phyloP scores from a whole-genome alignment of 2,113 vertebrate species.

The Oryzias woworae region DNA sequence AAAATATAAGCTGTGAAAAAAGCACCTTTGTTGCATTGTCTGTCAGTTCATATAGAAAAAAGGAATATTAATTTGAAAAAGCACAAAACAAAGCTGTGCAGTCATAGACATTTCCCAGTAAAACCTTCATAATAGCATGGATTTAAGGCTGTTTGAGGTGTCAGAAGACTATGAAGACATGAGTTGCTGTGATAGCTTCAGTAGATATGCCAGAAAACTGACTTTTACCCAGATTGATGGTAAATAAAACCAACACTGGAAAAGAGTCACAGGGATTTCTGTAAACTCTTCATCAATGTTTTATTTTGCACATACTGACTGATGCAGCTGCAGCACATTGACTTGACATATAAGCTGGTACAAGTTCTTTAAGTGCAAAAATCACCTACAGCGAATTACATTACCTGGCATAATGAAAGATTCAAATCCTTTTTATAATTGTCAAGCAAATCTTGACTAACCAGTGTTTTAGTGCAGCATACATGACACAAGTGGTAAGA shows the following conservation, averaged over 20 bases:
- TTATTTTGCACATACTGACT: conserved; percentile 6
- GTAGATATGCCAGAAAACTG: neutral
- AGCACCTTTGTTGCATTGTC: conserved; percentile 17
- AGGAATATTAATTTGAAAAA: conserved; percentile 1
- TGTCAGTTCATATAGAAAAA: conserved; percentile 1
- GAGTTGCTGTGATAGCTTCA: neutral
- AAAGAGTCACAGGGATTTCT: neutral
- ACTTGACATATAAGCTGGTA: neutral
- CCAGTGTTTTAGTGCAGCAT: no score
- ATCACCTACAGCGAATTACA: neutral
- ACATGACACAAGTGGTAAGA: no score
- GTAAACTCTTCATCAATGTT: conserved; percentile 26
- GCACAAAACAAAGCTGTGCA: neutral
- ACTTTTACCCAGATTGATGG: neutral
- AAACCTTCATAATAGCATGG: neutral
- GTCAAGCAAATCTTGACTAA: no score
- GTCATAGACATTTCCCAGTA: neutral
- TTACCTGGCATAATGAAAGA: no score
- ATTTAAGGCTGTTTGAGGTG: neutral
- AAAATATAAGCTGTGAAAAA: conserved; percentile 37
- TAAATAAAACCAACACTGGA: conserved; percentile 15
- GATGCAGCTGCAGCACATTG: conserved; percentile 5
- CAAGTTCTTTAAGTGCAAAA: neutral
- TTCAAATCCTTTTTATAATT: no score
- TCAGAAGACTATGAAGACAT: neutral